Conservation (phyloP, 1,140 invertebrate genomes). For the Chelonus insularis region DNA sequence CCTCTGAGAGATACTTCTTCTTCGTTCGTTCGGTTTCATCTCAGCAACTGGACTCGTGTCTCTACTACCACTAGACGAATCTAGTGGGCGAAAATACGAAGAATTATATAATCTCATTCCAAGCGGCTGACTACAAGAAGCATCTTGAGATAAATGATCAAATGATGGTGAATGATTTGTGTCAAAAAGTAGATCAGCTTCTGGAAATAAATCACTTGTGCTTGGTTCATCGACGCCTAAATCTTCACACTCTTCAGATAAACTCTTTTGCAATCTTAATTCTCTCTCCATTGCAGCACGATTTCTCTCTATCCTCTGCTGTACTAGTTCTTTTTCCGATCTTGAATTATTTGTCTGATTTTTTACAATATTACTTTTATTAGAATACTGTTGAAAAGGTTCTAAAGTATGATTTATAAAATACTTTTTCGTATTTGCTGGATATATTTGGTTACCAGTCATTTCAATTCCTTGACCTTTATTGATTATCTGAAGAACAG, state of each 20-base stretch:
- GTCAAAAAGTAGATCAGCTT: slow-evolving; percentile 72
- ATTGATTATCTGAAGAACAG: slow-evolving; percentile 54
- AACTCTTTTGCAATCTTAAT: slow-evolving; percentile 67
- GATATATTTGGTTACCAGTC: slow-evolving; percentile 48
- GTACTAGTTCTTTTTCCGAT: slow-evolving; percentile 45
- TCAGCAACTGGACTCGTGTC: slow-evolving; percentile 50
- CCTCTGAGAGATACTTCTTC: slow-evolving; percentile 45
- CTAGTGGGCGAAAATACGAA: slow-evolving; percentile 50
- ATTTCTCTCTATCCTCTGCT: slow-evolving; percentile 55
- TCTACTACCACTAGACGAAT: slow-evolving; percentile 52
- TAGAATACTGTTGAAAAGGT: slow-evolving; percentile 50
- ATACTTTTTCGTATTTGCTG: slow-evolving; percentile 51
- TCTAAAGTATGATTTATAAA: slow-evolving; percentile 56
- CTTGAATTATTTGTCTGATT: slow-evolving; percentile 35
- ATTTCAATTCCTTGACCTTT: slow-evolving; percentile 55
- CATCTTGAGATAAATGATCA: slow-evolving; percentile 56
- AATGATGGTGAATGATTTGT: slow-evolving; percentile 59
- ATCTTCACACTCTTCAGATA: slow-evolving; percentile 77
- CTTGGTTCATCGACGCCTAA: slow-evolving; percentile 76
- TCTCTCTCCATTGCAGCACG: slow-evolving; percentile 64
- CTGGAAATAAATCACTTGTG: slow-evolving; percentile 75
- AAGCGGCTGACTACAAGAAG: slow-evolving; percentile 51
- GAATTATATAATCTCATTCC: slow-evolving; percentile 44
- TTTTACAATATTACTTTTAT: slow-evolving; percentile 36
- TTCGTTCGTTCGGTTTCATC: slow-evolving; percentile 41